Base-by-base conservation (phyloP, 2,888 invertebrate genomes). In the Sinotaia quadrata region DNA sequence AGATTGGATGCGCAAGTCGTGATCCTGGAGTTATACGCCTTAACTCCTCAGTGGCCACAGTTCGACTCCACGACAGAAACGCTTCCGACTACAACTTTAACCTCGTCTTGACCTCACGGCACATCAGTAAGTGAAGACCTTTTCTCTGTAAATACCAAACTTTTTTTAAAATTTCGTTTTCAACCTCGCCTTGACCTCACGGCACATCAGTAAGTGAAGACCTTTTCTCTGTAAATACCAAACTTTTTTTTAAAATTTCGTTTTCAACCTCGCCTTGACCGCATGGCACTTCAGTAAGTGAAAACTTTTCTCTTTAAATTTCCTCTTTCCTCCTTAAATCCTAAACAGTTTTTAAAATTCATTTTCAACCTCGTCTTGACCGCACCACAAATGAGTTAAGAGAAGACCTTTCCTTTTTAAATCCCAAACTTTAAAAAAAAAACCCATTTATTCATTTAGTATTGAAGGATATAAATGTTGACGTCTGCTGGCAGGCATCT, bases 1-100 rank as follows among this genome's bases (percentile, higher is more conserved):
- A 29, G 36, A 33, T 71, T 31, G 54, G 66, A 5, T 75, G 75
- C 47, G 75, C 73, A 33, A 72, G 69, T 41, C 52, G 62, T 2
- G 71, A 71, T 49, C 73, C 73, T 2, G 75, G 75, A 1, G 36
- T 73, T 41, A 33, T 72, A 10, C 51, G 65, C 31, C 59, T 73
- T 47, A 73, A 75, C 67, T 56, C 69, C 4, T 63, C 73, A 4
- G 62, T 68, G 15, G 47, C 72, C 12, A 69, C 68, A 8, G 67
- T 75, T 5, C 33, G 71, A 2, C 61, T 75, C 21, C 59, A 67
- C 18, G 72, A 75, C 54, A 67, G 63, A 44, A 75, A 75, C 57
- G 51, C 68, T 21, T 68, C 75, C 7, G 68, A 75, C 52, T 75
- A 67, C 72, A 68, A 57, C 62, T 75, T 75, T 62, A 69, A 57